Percentiles rank a stretch among this genome's conserved stretches.
Evolutionary conservation across 2,113 vertebrate genomes (phyloP).

Genomic region (Pholis gunnellus): DNA sequence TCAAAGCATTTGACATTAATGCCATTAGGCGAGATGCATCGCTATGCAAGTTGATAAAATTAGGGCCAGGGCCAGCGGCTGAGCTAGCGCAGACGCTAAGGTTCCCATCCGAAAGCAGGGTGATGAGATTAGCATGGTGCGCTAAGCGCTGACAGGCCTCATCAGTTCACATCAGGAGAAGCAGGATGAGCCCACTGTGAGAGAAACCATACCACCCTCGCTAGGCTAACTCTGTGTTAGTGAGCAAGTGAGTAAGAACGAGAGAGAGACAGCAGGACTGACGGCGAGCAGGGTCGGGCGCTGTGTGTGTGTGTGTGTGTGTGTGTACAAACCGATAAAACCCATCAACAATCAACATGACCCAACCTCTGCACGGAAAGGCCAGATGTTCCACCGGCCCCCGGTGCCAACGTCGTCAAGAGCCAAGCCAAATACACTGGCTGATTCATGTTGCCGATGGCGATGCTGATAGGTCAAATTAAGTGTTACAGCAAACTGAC

Average conservation of each 20-base stretch:
- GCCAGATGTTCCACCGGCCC: slow-evolving; percentile 79
- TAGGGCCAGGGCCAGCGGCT: slow-evolving; percentile 56
- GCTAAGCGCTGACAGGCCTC: slow-evolving; percentile 72
- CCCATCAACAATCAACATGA: slow-evolving; percentile 62
- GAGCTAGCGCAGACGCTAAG: slow-evolving; percentile 71
- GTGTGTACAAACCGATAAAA: slow-evolving; percentile 56
- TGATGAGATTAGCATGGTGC: slow-evolving; percentile 78
- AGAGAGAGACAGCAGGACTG: slow-evolving; percentile 8
- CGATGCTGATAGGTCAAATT: slow-evolving; percentile 77
- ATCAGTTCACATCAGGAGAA: slow-evolving; percentile 79
- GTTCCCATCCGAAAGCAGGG: slow-evolving; percentile 57
- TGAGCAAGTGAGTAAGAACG: not conserved
- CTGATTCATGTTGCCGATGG: slow-evolving; percentile 74
- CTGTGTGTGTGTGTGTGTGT: slow-evolving; percentile 32
- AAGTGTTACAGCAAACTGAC: slow-evolving; percentile 70
- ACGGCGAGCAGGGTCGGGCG: slow-evolving; percentile 15
- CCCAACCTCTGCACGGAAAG: slow-evolving; percentile 60
- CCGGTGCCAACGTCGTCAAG: slow-evolving; percentile 73
- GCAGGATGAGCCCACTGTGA: slow-evolving; percentile 55
- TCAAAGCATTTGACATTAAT: slow-evolving; percentile 80
- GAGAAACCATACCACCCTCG: slow-evolving; percentile 59
- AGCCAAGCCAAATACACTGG: slow-evolving; percentile 73
- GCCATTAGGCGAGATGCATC: slow-evolving; percentile 80
- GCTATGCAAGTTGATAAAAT: slow-evolving; percentile 81
- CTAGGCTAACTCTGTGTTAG: not conserved